Percentiles rank a stretch among this genome's conserved stretches.
phyloP scores from a whole-genome alignment of 1,140 invertebrate genomes.

The Ptiloglossa arizonensis region DNA sequence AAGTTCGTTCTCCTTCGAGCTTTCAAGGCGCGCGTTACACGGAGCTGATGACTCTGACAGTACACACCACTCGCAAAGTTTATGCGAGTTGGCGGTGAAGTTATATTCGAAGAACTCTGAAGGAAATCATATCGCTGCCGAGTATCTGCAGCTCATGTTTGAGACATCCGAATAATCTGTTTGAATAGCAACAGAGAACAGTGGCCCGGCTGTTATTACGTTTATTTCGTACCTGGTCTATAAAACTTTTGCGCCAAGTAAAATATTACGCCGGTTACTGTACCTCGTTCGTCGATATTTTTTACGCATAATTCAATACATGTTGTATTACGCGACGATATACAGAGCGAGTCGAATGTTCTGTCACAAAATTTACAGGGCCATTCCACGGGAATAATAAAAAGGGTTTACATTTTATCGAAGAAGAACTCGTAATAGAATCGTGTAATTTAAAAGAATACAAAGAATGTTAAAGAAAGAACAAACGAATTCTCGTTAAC shows the following conservation, averaged over 20 bases:
- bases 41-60: slow-evolving; percentile 58
- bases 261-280: slow-evolving; percentile 44
- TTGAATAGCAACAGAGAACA: slow-evolving; percentile 43
- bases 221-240: slow-evolving; percentile 20
- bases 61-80: slow-evolving; percentile 60
- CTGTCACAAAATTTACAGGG: too few species aligned
- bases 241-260: slow-evolving; percentile 38
- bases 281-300: not conserved
- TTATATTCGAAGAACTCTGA: slow-evolving; percentile 47
- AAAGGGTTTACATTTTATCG: too few species aligned
- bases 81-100: slow-evolving; percentile 50
- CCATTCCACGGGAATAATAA: too few species aligned
- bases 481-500: too few species aligned
- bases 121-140: slow-evolving; percentile 57
- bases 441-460: too few species aligned
- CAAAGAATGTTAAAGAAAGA: too few species aligned
- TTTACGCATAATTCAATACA: not conserved
- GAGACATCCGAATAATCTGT: slow-evolving; percentile 57
- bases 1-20: slow-evolving; percentile 44
- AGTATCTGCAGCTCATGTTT: slow-evolving; percentile 41
- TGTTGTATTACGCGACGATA: not conserved
- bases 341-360: too few species aligned
- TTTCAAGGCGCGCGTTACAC: slow-evolving; percentile 45
- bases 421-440: too few species aligned
- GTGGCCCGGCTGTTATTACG: slow-evolving; percentile 11